A percentile compares a stretch with the other conserved stretches of the same genome.
Conservation (phyloP, 1,140 invertebrate genomes). For the Heliconius hermathena region DNA sequence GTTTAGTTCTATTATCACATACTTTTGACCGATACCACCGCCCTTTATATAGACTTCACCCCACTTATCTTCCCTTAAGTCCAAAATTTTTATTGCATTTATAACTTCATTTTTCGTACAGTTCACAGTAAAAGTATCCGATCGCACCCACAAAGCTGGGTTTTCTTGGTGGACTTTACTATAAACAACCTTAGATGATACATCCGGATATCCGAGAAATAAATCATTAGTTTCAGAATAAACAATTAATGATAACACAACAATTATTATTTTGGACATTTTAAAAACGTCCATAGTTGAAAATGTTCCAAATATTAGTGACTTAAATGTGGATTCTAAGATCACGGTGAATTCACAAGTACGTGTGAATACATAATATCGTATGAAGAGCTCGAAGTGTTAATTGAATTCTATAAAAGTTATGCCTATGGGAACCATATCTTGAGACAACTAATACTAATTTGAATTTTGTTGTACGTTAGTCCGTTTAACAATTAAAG, state of each 20-base stretch:
- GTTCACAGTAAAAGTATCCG: constrained; percentile 64
- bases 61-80: constrained; percentile 64
- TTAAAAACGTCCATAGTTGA: constrained; percentile 20
- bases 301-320: constrained; percentile 10
- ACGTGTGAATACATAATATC: constrained; percentile 22
- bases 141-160: constrained; percentile 68
- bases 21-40: constrained; percentile 66
- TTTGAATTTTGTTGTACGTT: not conserved
- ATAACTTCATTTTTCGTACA: constrained; percentile 65
- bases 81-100: constrained; percentile 63
- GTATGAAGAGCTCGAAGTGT: constrained; percentile 25
- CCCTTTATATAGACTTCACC: constrained; percentile 63
- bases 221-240: constrained; percentile 45
- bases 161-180: constrained; percentile 68
- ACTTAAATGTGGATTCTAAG: not conserved
- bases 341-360: constrained; percentile 18
- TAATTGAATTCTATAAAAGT: constrained; percentile 18
- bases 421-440: not conserved
- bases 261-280: constrained; percentile 25
- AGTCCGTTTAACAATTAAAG: not conserved
- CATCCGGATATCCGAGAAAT: constrained; percentile 62
- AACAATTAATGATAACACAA: constrained; percentile 31
- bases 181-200: constrained; percentile 59
- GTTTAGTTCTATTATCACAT: constrained; percentile 63
- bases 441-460: not conserved